Evolutionary conservation across 2,888 invertebrate species (phyloP).

Genomic region (Cybosia mesomella): DNA sequence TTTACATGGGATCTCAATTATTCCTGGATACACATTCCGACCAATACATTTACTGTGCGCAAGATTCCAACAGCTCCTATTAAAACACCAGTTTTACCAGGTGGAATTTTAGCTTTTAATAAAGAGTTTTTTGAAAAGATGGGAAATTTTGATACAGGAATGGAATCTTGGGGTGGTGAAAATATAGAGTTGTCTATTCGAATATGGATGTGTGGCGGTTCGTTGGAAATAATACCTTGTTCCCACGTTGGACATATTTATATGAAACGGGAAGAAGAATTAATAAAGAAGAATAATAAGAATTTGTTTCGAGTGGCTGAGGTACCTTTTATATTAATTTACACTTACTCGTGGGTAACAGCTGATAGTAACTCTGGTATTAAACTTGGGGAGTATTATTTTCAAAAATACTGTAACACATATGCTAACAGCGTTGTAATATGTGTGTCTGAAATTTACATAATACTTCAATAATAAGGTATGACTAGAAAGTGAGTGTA

Average conservation of each 20-base stretch:
- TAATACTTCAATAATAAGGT: not conserved
- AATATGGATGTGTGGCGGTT: constrained; percentile 99
- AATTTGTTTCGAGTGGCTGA: constrained; percentile 97
- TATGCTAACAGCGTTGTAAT: too few species aligned
- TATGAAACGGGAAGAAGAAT: constrained; percentile 95
- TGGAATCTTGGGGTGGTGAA: constrained; percentile 99
- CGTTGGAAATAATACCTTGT: constrained; percentile 94
- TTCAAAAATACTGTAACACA: not conserved
- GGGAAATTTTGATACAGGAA: constrained; percentile 98
- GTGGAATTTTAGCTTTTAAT: constrained; percentile 98
- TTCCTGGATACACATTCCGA: constrained; percentile 98
- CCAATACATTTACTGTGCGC: constrained; percentile 91
- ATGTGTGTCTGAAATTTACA: too few species aligned
- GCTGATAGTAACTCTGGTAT: not conserved
- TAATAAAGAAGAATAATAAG: constrained; percentile 94
- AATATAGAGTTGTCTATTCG: constrained; percentile 92
- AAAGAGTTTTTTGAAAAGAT: constrained; percentile 95
- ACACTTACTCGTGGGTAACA: too few species aligned
- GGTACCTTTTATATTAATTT: constrained; percentile 61
- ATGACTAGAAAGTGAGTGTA: not conserved
- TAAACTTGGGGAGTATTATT: not conserved
- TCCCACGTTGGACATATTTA: constrained; percentile 99
- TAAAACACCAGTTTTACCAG: constrained; percentile 98
- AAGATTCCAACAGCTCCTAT: constrained; percentile 93
- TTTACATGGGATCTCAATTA: constrained; percentile 97